phyloP scores from a whole-genome alignment of 2,888 invertebrate species.

The Parelbella ahira region DNA sequence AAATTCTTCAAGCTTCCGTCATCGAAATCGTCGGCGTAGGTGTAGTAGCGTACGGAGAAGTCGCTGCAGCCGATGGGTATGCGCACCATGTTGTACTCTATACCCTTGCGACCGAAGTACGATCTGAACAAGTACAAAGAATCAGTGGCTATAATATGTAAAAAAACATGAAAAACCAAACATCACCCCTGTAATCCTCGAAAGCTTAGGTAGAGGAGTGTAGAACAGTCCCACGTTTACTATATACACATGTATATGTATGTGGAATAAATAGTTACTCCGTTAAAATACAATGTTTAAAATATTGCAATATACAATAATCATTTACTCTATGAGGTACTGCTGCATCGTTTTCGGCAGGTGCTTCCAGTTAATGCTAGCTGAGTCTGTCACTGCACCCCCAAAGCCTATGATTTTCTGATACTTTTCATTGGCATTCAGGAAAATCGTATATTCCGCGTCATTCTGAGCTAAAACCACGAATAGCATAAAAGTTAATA shows the following conservation, averaged over 20 bases:
- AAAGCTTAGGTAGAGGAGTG: too few relatives aligned
- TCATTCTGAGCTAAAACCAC: not conserved
- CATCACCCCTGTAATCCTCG: too few relatives aligned
- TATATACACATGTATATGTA: too few relatives aligned
- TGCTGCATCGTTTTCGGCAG: conserved; percentile 4
- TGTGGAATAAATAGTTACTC: too few relatives aligned
- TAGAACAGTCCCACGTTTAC: too few relatives aligned
- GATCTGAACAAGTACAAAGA: too few relatives aligned
- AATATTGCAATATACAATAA: too few relatives aligned
- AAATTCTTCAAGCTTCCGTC: not conserved
- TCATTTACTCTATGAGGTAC: conserved; percentile 11
- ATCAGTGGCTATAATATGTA: too few relatives aligned
- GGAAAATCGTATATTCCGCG: not conserved
- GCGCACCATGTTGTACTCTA: conserved; percentile 9
- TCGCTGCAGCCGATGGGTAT: conserved; percentile 9
- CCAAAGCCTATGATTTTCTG: conserved; percentile 10
- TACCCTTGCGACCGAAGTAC: conserved; percentile 11
- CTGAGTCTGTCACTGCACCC: conserved; percentile 9
- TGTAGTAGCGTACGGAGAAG: conserved; percentile 11
- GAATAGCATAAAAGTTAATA: too few relatives aligned
- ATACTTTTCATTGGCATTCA: conserved; percentile 1
- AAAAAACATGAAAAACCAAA: too few relatives aligned
- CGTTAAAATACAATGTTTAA: too few relatives aligned
- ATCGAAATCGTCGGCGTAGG: not conserved
- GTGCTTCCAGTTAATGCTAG: conserved; percentile 3